Evolutionary conservation across 2,888 invertebrate genomes (phyloP), one percentile per base, ranked within the genome.

Genomic region (Xylota sylvarum): DNA sequence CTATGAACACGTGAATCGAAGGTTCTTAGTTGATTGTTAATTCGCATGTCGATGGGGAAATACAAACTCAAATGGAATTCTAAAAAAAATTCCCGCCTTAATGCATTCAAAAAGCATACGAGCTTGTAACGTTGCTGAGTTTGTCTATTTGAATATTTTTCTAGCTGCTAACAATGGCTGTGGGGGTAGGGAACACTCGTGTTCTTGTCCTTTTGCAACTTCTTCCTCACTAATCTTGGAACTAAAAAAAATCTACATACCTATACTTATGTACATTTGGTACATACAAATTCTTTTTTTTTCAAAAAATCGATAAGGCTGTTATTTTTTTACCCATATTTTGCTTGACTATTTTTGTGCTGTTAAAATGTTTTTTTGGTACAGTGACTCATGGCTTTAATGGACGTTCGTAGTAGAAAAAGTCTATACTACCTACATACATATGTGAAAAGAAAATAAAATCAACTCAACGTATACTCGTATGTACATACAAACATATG

Each of bases 231-330:
- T 62, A 62, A 81, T 74, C 80, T 81, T 46, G n/a, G 60, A 67
- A 43, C 50, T 2, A 48, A 43, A 50, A 48, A 17, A 14, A 7
- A 35, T n/a, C n/a, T n/a, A n/a, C n/a, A n/a, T n/a, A n/a, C n/a
- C n/a, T n/a, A n/a, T n/a, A n/a, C n/a, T n/a, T n/a, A n/a, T n/a
- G n/a, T n/a, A n/a, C n/a, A n/a, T n/a, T n/a, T n/a, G n/a, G n/a
- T n/a, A n/a, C n/a, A 23, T 23, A 46, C 35, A 23, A 23, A 23
- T 56, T 72, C 37, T 30, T 55, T 80, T 67, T 65, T 80, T 81
- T 35, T n/a, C 35, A 62, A 76, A 76, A 81, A 81, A 81, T 74
- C 80, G 74, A 81, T 74, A 81, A 60, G 58, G 40, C 23, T 50
- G 19, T 60, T 50, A 30, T 74, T 35, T 58, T 19, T 35, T 74